Conservation (phyloP, 2,797 vertebrate genomes). For the Eidolon dupreanum region DNA sequence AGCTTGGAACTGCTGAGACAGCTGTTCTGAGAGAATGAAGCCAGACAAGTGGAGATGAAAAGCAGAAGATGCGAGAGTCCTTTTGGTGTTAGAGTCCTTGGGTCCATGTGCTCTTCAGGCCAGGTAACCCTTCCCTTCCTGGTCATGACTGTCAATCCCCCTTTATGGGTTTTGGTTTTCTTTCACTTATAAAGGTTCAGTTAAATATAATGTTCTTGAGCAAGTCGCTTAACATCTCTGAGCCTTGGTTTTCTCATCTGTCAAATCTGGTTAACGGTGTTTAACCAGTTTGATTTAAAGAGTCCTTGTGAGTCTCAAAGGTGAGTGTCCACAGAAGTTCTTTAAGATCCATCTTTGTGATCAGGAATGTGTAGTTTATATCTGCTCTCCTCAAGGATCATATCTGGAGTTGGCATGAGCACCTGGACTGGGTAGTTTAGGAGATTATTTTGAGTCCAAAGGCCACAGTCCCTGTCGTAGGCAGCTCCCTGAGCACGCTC, state of each 20-base stretch:
- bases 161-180: background rate
- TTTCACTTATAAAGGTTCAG: background rate
- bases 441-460: background rate
- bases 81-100: background rate
- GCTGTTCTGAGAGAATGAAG: background rate
- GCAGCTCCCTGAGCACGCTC: background rate
- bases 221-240: background rate
- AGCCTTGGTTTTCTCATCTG: background rate
- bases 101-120: background rate
- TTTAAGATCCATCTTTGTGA: background rate
- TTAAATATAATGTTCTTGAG: background rate
- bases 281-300: background rate
- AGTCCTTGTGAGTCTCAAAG: background rate
- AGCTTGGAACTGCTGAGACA: background rate
- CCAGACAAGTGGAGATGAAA: background rate
- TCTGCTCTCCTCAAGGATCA: background rate
- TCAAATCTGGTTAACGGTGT: background rate
- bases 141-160: background rate
- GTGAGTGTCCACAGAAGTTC: background rate
- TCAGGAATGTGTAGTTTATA: background rate
- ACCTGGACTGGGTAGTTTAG: background rate
- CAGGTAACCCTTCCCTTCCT: background rate
- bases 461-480: rapidly evolving
- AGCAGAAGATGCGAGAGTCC: background rate
- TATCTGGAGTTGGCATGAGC: background rate